Base-by-base conservation (phyloP, 2,113 vertebrate genomes). In the Phocoena phocoena region DNA sequence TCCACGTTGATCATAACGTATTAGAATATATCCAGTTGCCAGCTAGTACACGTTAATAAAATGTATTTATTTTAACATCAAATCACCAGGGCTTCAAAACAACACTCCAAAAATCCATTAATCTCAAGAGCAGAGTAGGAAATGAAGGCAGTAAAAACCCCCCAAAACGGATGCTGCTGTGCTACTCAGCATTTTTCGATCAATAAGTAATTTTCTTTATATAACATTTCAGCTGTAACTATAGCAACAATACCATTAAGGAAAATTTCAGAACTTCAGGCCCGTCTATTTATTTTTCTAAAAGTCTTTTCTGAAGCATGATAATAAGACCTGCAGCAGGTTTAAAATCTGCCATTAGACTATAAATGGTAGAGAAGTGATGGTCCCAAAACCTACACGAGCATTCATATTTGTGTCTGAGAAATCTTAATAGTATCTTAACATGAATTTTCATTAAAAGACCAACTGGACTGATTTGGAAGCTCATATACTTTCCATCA, bases 181-280 rank as follows among this genome's bases (percentile, higher is more conserved):
- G 71, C 93, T 87, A 83, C 77, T 95, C 93, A 97, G 92, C 90
- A 93, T 96, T 95, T 97, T 94, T 60, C 92, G 83, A 97, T 97
- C 38, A 20, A 8, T 95, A 97, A 97, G 94, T 87, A 98, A 98
- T 97, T 97, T 97, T 41, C 76, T 95, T 98, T 98, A 98, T 10
- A 0, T 96, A 98, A 98, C 90, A 95, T 38, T 96, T 95, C 91
- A 93, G 36, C 63, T 97, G 85, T 86, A 92, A 96, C 89, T 67
- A 97, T 33, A 8, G 94, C 82, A 97, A 97, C 93, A 97, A 91
- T 41, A 91, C 58, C 97, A 90, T 98, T 97, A 74, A 97, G 96
- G 58, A 96, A 97, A 96, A 98, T 95, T 25, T 86, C 5, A 3
- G 88, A 74, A 94, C 67, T 96, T 71, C 41, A 93, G 33, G 47